Evolutionary conservation across 2,888 invertebrate species (phyloP).

Genomic region (Ditula angustiorana): DNA sequence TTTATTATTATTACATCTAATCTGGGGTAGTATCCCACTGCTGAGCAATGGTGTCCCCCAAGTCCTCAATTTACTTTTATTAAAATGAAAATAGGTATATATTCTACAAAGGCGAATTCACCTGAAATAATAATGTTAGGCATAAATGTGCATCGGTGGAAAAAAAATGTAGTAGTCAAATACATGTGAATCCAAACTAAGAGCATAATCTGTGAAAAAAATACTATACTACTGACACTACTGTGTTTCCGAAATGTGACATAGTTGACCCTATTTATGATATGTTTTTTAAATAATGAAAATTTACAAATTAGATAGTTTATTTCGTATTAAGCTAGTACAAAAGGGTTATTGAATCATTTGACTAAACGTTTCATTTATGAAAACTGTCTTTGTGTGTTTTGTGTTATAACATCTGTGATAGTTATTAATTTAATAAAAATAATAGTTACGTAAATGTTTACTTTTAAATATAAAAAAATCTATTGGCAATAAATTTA

Average conservation of each 20-base stretch:
- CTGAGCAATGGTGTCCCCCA: too few species aligned
- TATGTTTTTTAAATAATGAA: slow-evolving; percentile 9
- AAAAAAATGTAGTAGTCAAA: neutral
- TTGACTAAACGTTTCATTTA: slow-evolving; percentile 32
- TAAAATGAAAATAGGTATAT: too few species aligned
- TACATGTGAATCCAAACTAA: neutral
- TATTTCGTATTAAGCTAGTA: slow-evolving; percentile 2
- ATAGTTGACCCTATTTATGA: neutral
- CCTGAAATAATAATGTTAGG: neutral
- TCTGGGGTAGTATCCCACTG: too few species aligned
- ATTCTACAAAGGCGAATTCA: too few species aligned
- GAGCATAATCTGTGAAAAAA: neutral
- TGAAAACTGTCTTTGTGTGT: slow-evolving; percentile 22
- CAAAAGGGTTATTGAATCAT: slow-evolving; percentile 13
- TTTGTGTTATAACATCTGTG: slow-evolving; percentile 32
- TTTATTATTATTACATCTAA: too few species aligned
- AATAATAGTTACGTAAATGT: neutral
- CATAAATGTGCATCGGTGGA: too few species aligned
- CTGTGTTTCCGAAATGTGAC: slow-evolving; percentile 53
- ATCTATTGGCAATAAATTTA: neutral
- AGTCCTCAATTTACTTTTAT: too few species aligned
- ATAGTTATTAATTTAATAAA: slow-evolving; percentile 35
- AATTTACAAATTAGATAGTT: slow-evolving; percentile 21
- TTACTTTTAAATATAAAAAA: neutral
- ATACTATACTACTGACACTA: slow-evolving; percentile 40